These are phyloP conservation scores for Erebia ligea DNA, from an alignment of 2,888 invertebrate genomes.

Conservation along the genomic window DNA sequence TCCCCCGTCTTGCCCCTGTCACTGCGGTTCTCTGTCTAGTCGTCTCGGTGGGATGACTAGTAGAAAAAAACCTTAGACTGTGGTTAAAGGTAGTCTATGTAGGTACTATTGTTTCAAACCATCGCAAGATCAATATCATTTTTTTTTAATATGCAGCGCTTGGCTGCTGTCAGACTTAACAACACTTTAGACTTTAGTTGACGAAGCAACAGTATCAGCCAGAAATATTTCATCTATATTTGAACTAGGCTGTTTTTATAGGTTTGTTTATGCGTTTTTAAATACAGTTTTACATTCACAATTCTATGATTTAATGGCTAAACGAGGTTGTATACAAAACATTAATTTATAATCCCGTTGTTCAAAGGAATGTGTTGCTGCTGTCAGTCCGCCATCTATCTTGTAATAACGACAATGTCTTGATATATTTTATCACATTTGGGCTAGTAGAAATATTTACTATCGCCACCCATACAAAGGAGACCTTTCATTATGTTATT, in stretches of 20 bases:
- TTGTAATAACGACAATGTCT: conserved; percentile 80
- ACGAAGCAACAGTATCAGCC: not conserved
- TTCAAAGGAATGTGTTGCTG: conserved; percentile 64
- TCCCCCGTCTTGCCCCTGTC: no score
- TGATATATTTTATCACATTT: conserved; percentile 81
- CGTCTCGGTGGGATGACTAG: no score
- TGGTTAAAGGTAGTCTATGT: no score
- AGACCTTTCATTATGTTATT: conserved; percentile 50
- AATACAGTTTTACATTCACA: not conserved
- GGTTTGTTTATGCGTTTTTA: not conserved
- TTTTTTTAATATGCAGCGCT: no score
- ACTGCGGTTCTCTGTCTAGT: no score
- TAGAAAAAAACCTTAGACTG: no score
- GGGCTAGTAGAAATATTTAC: conserved; percentile 76
- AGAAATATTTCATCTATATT: not conserved
- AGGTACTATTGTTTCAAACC: no score
- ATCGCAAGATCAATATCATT: no score
- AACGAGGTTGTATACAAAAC: conserved; percentile 50
- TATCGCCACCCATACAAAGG: conserved; percentile 51
- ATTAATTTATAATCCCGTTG: conserved; percentile 65
- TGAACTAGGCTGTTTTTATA: not conserved
- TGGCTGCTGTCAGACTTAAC: no score
- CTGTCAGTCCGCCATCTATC: conserved; percentile 70
- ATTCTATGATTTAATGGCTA: conserved; percentile 2
- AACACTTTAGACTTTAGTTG: no score